These are phyloP conservation scores for Melanostoma mellinum DNA, from an alignment of 2,888 invertebrate species.

Conservation along the genomic window DNA sequence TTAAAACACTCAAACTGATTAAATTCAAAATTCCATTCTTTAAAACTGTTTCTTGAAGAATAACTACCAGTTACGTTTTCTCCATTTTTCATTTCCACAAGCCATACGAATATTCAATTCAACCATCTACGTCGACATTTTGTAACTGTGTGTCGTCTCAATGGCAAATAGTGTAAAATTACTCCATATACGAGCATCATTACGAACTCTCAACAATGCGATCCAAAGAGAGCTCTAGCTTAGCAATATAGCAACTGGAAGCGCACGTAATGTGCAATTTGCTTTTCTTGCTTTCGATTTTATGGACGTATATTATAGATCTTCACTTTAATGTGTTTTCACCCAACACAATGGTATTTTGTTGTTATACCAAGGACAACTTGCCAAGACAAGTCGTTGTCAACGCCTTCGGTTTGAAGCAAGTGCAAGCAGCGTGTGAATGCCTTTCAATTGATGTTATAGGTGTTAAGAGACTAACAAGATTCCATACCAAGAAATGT, in stretches of 20 bases:
- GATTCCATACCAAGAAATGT: constrained; percentile 23
- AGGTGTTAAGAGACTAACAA: constrained; percentile 34
- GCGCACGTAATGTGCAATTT: constrained; percentile 49
- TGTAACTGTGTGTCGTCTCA: constrained; percentile 19
- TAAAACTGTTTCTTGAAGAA: neutral
- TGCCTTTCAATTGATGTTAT: constrained; percentile 39
- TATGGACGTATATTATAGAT: constrained; percentile 47
- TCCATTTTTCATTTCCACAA: constrained; percentile 11
- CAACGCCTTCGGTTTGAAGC: neutral
- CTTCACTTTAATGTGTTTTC: constrained; percentile 44
- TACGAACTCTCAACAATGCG: constrained; percentile 56
- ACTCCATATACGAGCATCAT: constrained; percentile 55
- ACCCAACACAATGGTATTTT: constrained; percentile 31
- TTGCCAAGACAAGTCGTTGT: constrained; percentile 3
- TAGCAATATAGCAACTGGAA: neutral
- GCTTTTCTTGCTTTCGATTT: constrained; percentile 40
- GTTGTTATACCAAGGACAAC: constrained; percentile 32
- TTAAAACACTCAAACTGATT: too few relatives aligned
- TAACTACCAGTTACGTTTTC: too few relatives aligned
- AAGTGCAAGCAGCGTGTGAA: constrained; percentile 38
- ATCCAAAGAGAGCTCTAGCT: constrained; percentile 19
- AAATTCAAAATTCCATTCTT: too few relatives aligned
- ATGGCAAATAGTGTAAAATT: constrained; percentile 63
- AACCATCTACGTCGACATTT: constrained; percentile 32
- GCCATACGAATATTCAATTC: constrained; percentile 8